Percentiles rank a stretch among this genome's conserved stretches.
These are phyloP conservation scores for Drosophila lowei DNA, from an alignment of 1,140 invertebrate species.

Conservation along the genomic window DNA sequence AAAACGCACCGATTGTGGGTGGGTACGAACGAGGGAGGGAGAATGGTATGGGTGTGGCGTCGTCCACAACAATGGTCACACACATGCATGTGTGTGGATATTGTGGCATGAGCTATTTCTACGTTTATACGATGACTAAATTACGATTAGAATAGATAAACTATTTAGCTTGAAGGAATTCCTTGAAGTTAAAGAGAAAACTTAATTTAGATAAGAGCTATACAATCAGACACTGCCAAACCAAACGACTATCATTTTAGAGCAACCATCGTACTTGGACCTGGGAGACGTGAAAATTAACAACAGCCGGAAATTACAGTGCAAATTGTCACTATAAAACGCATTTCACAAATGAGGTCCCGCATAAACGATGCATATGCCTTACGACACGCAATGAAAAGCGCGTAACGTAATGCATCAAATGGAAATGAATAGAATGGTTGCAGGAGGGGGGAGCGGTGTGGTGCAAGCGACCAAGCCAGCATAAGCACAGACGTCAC, in stretches of 20 bases:
- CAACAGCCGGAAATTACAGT: background rate
- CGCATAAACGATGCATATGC: conserved; percentile 30
- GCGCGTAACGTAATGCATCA: conserved; percentile 48
- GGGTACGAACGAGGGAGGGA: background rate
- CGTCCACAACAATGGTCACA: conserved; percentile 36
- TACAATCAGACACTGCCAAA: too few species aligned
- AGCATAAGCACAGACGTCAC: background rate
- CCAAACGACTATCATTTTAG: too few species aligned
- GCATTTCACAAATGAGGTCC: background rate
- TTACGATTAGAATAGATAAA: too few species aligned
- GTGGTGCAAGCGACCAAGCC: background rate
- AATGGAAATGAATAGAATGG: conserved; percentile 8
- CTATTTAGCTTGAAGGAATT: too few species aligned
- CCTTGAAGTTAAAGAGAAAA: too few species aligned
- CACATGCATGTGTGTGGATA: conserved; percentile 14
- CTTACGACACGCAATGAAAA: conserved; percentile 42
- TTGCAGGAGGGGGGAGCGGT: background rate
- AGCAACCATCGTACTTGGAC: too few species aligned
- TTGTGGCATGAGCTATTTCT: background rate
- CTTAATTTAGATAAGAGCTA: too few species aligned
- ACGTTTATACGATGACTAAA: conserved; percentile 5
- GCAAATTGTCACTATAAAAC: background rate
- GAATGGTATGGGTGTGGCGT: conserved; percentile 34
- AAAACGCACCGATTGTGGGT: conserved; percentile 25
- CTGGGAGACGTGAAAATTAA: too few species aligned